Evolutionary conservation across 2,797 vertebrate genomes (phyloP), one percentile per base, ranked within the genome.

Genomic region (Sebastes aleutianus): DNA sequence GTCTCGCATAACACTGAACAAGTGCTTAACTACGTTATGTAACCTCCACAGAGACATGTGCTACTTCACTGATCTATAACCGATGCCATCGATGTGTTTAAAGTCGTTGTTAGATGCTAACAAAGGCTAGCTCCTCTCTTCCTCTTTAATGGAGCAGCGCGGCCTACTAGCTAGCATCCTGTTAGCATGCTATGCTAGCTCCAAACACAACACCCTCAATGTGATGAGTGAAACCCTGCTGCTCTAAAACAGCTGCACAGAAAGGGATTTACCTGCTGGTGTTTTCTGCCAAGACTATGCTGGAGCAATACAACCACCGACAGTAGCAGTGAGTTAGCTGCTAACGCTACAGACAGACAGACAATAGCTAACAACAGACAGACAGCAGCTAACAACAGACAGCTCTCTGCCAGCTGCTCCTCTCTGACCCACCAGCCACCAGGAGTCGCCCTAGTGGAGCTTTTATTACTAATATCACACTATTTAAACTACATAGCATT

Each of bases 211-310:
- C n/a, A 54, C 63, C 61, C 61, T 11, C 63, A 58, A 3, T 53
- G 26, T 34, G 59, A 56, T 2, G 11, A 53, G 24, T 5, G 2
- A 27, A 3, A 36, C 1, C 1, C 1, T 8, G 1, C 2, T 2
- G 6, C 14, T 7, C 53, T 6, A 12, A 0, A 68, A 39, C 2
- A n/a, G 3, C 6, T 27, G 8, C 3, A 11, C 43, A 4, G 0
- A 66, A 36, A 32, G 5, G 0, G 24, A n/a, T 1, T 94, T 95
- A 96, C 96, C 95, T 95, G 95, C 91, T 61, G 72, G 26, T 78
- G 88, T 84, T 82, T 87, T 53, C 79, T 82, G 76, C 68, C 74
- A 76, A 70, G 72, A 69, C 74, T 68, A 69, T 85, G 78, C 76
- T 43, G 68, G 18, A n/a, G 50, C 79, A 76, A 57, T n/a, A 27